These are phyloP conservation scores for Steinernema carpocapsae DNA, from an alignment of 2,888 invertebrate species.

Conservation along the genomic window DNA sequence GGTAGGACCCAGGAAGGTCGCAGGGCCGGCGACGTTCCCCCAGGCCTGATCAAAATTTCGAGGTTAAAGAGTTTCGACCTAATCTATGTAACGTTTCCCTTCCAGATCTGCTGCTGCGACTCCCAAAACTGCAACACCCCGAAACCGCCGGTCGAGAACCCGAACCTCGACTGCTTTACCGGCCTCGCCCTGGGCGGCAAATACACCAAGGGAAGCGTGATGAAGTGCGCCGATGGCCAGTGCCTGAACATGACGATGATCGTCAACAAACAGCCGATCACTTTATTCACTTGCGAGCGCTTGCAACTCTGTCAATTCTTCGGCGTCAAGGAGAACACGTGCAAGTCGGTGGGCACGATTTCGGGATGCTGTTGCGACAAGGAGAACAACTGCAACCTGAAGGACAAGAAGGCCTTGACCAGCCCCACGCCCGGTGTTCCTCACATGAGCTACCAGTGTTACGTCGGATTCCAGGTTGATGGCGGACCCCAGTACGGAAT, in stretches of 20 bases:
- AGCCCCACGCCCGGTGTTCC: neutral
- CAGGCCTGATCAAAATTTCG: too few species aligned
- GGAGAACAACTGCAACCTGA: neutral
- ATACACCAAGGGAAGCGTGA: neutral
- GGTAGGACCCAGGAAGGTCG: too few species aligned
- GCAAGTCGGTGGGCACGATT: neutral
- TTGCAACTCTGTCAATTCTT: neutral
- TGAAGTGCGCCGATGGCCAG: neutral
- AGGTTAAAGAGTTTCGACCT: too few species aligned
- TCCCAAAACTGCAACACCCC: neutral
- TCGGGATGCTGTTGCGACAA: neutral
- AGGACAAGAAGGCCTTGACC: neutral
- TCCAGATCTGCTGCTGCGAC: constrained; percentile 9
- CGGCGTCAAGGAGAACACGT: neutral
- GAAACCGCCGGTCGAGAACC: neutral
- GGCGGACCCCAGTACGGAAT: constrained; percentile 1
- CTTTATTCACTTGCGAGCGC: neutral
- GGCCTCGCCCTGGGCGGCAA: neutral
- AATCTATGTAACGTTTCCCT: neutral
- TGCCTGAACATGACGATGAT: neutral
- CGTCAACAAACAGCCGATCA: neutral
- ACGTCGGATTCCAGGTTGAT: neutral
- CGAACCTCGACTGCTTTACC: neutral
- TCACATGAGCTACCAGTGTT: neutral
- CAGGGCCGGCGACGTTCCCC: too few species aligned